Conservation (phyloP, 2,797 vertebrate genomes). For the Intellagama lesueurii region DNA sequence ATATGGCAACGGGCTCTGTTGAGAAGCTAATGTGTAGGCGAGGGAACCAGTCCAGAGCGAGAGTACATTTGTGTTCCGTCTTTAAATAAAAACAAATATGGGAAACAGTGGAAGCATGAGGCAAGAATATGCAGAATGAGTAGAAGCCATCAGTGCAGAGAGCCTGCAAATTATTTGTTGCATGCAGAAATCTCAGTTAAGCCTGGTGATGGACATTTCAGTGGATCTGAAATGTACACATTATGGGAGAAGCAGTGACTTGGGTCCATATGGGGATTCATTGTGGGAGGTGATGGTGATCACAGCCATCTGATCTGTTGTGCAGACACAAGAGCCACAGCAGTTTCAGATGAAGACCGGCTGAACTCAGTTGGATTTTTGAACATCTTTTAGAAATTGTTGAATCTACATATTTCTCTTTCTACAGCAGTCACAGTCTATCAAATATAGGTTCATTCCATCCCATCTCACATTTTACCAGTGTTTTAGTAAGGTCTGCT, state of each 20-base stretch:
- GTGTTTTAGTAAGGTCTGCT: background rate
- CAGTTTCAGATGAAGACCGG: too few species aligned
- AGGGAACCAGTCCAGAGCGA: background rate
- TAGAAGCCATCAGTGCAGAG: background rate
- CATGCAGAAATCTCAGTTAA: background rate
- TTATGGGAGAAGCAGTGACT: background rate
- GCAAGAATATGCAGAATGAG: background rate
- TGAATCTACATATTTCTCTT: background rate
- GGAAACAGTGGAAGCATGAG: constrained; percentile 10
- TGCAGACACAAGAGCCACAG: background rate
- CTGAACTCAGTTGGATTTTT: background rate
- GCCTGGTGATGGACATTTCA: background rate
- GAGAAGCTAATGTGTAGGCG: background rate
- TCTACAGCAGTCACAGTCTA: background rate
- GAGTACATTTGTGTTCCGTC: background rate
- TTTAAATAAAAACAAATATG: constrained; percentile 8
- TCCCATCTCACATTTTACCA: background rate
- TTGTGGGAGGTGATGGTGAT: background rate
- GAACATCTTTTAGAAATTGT: background rate
- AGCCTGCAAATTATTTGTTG: background rate
- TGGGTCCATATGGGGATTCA: background rate
- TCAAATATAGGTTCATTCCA: background rate
- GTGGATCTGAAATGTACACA: background rate
- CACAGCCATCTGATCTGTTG: background rate
- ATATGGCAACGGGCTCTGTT: constrained; percentile 1